These are phyloP conservation scores for Neodiprion pinetum DNA, from an alignment of 1,140 invertebrate species.

Conservation along the genomic window DNA sequence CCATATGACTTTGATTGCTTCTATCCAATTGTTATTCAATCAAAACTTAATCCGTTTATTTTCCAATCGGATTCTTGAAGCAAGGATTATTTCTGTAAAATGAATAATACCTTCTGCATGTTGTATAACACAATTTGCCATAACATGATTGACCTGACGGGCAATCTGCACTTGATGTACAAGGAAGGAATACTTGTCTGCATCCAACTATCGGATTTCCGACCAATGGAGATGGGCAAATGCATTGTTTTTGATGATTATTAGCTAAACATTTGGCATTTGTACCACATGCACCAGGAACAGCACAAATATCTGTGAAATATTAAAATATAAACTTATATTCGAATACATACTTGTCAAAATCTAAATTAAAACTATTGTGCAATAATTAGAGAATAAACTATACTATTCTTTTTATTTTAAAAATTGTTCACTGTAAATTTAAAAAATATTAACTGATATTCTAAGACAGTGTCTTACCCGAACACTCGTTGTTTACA, in stretches of 20 bases:
- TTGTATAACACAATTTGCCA: slow-evolving; percentile 75
- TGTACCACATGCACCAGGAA: slow-evolving; percentile 82
- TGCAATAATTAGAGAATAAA: slow-evolving; percentile 4
- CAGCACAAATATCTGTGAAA: slow-evolving; percentile 69
- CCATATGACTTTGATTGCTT: not conserved
- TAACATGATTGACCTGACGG: slow-evolving; percentile 73
- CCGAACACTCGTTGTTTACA: slow-evolving; percentile 75
- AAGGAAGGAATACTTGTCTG: slow-evolving; percentile 70
- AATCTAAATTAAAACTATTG: not conserved
- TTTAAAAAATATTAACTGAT: not conserved
- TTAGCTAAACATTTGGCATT: slow-evolving; percentile 77
- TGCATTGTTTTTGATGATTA: slow-evolving; percentile 77
- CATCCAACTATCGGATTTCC: slow-evolving; percentile 80
- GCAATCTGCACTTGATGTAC: slow-evolving; percentile 72
- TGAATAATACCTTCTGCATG: slow-evolving; percentile 70
- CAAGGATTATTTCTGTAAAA: slow-evolving; percentile 7
- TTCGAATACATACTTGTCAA: not conserved
- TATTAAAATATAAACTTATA: not conserved
- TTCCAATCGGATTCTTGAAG: not conserved
- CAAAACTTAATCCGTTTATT: no score
- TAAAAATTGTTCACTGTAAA: slow-evolving; percentile 10
- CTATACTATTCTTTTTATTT: not conserved
- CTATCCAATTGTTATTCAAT: not conserved
- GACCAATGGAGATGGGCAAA: slow-evolving; percentile 73
- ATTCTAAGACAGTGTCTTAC: slow-evolving; percentile 36